Percentiles rank a stretch among this genome's conserved stretches.
phyloP scores from a whole-genome alignment of 2,113 vertebrate species.

The Mellivora capensis region DNA sequence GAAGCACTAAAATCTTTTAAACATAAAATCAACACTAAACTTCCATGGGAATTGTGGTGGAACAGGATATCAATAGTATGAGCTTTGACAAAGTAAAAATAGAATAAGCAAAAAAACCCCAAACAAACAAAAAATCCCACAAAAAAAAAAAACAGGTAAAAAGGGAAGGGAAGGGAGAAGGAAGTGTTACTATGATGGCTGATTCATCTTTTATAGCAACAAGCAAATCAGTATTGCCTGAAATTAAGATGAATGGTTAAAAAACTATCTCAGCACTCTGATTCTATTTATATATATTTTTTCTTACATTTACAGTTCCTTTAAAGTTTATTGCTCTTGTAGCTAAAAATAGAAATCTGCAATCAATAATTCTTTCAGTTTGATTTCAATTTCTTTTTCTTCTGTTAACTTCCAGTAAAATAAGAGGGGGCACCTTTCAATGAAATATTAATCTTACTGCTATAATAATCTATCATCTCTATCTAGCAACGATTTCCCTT shows the following conservation, averaged over 20 bases:
- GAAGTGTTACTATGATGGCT: background rate
- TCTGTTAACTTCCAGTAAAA: background rate
- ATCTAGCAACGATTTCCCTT: background rate
- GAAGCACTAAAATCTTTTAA: background rate
- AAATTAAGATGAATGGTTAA: background rate
- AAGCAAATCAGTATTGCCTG: background rate
- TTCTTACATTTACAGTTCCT: background rate
- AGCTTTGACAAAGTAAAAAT: background rate
- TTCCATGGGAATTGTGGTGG: background rate
- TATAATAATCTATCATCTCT: background rate
- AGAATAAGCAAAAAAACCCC: background rate
- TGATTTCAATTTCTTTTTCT: background rate
- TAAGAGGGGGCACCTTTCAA: background rate
- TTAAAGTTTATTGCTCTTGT: background rate
- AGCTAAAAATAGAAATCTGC: background rate
- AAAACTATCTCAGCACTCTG: background rate
- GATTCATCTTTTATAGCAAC: background rate
- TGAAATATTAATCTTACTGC: background rate
- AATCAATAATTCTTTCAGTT: background rate
- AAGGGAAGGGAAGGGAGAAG: background rate
- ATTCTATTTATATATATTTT: background rate
- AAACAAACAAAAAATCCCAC: too few species aligned
- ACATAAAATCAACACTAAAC: constrained; percentile 8
- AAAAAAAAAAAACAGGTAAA: too few species aligned
- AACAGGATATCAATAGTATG: background rate